Base-by-base conservation (phyloP, 2,888 invertebrate species). In the Amiota minor region DNA sequence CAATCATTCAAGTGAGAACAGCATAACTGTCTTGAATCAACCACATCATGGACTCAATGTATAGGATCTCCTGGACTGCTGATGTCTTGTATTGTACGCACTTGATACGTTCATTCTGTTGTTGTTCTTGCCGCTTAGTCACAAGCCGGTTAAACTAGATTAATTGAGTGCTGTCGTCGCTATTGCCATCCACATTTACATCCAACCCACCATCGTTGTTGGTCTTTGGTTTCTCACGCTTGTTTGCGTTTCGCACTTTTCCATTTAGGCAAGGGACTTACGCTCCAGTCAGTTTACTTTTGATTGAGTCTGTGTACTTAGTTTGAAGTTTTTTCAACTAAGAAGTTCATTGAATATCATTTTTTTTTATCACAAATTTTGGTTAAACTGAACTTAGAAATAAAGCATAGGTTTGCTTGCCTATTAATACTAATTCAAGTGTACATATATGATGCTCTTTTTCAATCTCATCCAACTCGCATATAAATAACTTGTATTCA, bases 111-210 rank as follows among this genome's bases (percentile, higher is more conserved):
- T 59, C 10, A 20, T 59, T 4, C 59, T 23, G 23, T 23, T 23
- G 6, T 35, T 35, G 35, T 35, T 35, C 6, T 23, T 62, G 62
- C 12, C 45, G n/a, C 67, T 68, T 68, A 53, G 49, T 45, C 62
- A 23, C 45, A 84, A 82, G 81, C 85, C 86, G 83, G 86, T 86
- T 85, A 83, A 78, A 84, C 83, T 81, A 84, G 86, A 86, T 86
- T 86, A 83, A 86, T 83, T 86, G 86, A 80, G 82, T 81, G 85
- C 74, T 50, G 78, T 65, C 14, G 14, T 50, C 53, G 12, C 53
- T 8, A 8, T 6, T 35, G 35, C 6, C 35, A 35, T 35, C 6
- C 35, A 35, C 35, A 35, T 35, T 8, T 8, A 35, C 35, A 35
- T 6, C 35, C 35, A 35, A 35, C 35, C 35, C 35, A 8, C 6